Conservation (phyloP, 2,888 invertebrate genomes). For the Bugulina stolonifera region DNA sequence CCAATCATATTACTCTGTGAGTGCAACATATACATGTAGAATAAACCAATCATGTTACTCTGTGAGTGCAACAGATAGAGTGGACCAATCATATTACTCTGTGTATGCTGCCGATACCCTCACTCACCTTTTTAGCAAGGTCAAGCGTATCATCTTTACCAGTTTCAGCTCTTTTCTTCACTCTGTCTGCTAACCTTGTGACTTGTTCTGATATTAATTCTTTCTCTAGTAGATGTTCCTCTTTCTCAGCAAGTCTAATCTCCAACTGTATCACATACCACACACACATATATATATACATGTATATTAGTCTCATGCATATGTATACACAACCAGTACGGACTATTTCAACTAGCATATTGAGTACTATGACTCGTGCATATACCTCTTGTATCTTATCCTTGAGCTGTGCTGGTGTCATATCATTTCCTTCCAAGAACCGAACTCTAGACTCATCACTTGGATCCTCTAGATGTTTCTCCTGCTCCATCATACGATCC, state of each 20-base stretch:
- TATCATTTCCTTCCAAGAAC: slow-evolving; percentile 48
- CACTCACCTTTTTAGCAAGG: slow-evolving; percentile 52
- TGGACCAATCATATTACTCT: no score
- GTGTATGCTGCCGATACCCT: no score
- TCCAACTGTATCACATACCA: slow-evolving; percentile 40
- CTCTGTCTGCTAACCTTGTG: slow-evolving; percentile 42
- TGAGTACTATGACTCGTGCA: background rate
- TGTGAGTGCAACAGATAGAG: no score
- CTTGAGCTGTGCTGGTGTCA: slow-evolving; percentile 45
- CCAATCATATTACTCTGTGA: no score
- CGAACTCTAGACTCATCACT: slow-evolving; percentile 45
- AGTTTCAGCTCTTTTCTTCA: slow-evolving; percentile 42
- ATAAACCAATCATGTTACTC: no score
- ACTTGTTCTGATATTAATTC: slow-evolving; percentile 52
- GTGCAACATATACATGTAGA: no score
- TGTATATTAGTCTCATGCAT: no score
- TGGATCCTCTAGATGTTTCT: slow-evolving; percentile 49
- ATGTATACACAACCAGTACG: no score
- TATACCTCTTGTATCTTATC: slow-evolving; percentile 49
- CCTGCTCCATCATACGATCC: slow-evolving; percentile 50
- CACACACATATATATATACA: background rate
- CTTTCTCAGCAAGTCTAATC: slow-evolving; percentile 47
- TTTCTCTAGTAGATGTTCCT: slow-evolving; percentile 51
- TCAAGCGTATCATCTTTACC: slow-evolving; percentile 51
- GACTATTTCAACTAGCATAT: no score